These are phyloP conservation scores for Gambusia affinis DNA, from an alignment of 2,113 vertebrate species.

Conservation along the genomic window DNA sequence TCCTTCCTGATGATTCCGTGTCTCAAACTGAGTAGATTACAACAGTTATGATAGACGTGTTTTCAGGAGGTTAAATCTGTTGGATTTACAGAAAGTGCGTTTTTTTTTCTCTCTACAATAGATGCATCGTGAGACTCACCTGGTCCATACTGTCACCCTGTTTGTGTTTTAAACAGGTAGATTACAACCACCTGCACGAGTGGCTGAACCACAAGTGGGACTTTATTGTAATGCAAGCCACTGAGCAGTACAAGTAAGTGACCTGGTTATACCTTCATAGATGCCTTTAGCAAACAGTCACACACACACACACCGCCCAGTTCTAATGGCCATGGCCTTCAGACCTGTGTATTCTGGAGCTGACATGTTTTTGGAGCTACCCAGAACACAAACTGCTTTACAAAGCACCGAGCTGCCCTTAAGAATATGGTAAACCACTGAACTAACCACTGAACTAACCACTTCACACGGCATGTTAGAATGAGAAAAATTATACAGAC, in stretches of 20 bases:
- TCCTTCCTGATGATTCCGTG: no score
- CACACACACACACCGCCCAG: neutral
- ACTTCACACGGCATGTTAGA: no score
- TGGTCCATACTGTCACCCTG: neutral
- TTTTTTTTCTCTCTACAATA: neutral
- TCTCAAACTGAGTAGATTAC: neutral
- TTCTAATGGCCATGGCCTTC: no score
- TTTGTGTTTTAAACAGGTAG: conserved; percentile 81
- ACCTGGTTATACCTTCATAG: neutral
- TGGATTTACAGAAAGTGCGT: neutral
- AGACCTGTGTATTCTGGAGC: no score
- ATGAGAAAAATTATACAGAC: no score
- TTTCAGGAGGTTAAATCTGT: neutral
- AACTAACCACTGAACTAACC: no score
- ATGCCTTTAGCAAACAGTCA: neutral
- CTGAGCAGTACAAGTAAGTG: conserved; percentile 92
- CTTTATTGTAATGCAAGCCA: conserved; percentile 94
- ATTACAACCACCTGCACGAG: conserved; percentile 90
- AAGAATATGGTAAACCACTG: no score
- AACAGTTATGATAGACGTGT: neutral
- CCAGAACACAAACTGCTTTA: no score
- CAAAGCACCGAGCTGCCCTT: no score
- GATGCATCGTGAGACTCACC: neutral
- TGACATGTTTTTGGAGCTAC: no score
- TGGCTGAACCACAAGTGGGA: conserved; percentile 99